Percentiles rank a stretch among this genome's conserved stretches.
phyloP scores from a whole-genome alignment of 2,113 vertebrate species.

The Aspiorhynchus laticeps region DNA sequence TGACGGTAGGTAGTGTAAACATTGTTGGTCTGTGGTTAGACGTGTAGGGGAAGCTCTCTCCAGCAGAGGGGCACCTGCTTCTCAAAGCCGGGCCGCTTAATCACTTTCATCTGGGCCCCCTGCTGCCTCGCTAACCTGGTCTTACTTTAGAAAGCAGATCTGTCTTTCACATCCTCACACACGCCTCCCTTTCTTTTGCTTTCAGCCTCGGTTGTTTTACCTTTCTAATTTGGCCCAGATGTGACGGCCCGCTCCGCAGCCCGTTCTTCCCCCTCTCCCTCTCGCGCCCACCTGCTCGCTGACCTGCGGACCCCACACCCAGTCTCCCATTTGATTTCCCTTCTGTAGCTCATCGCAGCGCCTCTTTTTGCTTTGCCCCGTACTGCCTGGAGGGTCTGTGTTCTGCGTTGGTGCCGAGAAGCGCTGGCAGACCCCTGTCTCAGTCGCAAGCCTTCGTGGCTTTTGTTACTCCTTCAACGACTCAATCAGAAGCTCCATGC shows the following conservation, averaged over 20 bases:
- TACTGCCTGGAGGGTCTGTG: conserved; percentile 67
- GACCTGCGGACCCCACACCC: conserved; percentile 69
- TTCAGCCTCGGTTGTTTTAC: conserved; percentile 65
- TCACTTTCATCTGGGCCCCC: conserved; percentile 77
- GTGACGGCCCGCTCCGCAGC: conserved; percentile 67
- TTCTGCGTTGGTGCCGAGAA: conserved; percentile 62
- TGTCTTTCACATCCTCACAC: conserved; percentile 76
- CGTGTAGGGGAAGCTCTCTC: conserved; percentile 36
- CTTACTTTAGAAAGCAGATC: conserved; percentile 75
- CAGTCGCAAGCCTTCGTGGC: conserved; percentile 60
- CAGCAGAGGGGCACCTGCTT: conserved; percentile 76
- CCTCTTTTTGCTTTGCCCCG: conserved; percentile 41
- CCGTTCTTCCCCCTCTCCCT: conserved; percentile 63
- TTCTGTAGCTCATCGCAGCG: conserved; percentile 64
- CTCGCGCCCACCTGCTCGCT: conserved; percentile 79
- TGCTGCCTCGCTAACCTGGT: conserved; percentile 77
- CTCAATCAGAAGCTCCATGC: conserved; percentile 63
- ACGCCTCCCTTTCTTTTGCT: conserved; percentile 49
- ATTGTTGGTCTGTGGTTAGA: conserved; percentile 33
- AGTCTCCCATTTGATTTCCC: conserved; percentile 74
- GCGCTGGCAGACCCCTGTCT: conserved; percentile 60
- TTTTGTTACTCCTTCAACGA: conserved; percentile 62
- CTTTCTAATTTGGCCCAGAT: conserved; percentile 79
- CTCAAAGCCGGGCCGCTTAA: conserved; percentile 74
- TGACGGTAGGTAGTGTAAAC: conserved; percentile 40